Base-by-base conservation (phyloP, 1,140 invertebrate genomes). In the Mesaphorura yosii region DNA sequence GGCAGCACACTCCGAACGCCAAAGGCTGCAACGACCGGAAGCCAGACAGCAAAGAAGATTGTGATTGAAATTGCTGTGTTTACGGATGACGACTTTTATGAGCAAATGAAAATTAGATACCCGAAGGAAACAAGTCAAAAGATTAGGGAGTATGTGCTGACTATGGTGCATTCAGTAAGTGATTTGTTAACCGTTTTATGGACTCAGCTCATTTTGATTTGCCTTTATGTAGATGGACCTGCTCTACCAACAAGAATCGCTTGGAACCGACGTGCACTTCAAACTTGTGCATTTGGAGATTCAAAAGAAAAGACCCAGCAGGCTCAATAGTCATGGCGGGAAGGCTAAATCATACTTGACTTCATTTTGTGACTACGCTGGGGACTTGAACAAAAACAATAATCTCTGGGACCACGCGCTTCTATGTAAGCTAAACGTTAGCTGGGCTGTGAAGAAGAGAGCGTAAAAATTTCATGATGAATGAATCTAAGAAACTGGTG, bases 321-420 rank as follows among this genome's bases (percentile, higher is more conserved):
- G 38, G 12, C 20, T 62, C 15, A 57, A 62, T 22, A 59, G 53
- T 2, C 48, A 55, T 40, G 57, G 54, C 55, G 57, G 57, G n/a
- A 48, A 65, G 23, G 67, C 66, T 12, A 66, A 68, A 38, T 63
- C 63, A 3, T 68, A 68, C 44, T 52, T 68, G n/a, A 66, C 61
- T 2, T 66, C 66, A 23, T 68, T 68, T 51, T 68, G 67, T 48
- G 63, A 66, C 3, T 68, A 66, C 63, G 66, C 67, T 31, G 65
- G 65, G 27, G 64, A 67, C 5, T 57, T 59, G 20, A 59, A 66
- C 27, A 46, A 55, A 7, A 59, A 64, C 14, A 63, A 59, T 25
- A 53, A 53, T 7, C 41, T 58, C 15, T 68, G 66, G 66, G 67
- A 68, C 55, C 67, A 68, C 44, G 66, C 67, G 0, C 55, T 68